Percentiles rank a stretch among this genome's conserved stretches.
These are phyloP conservation scores for Artibeus jamaicensis DNA, from an alignment of 2,797 vertebrate species.

Conservation along the genomic window DNA sequence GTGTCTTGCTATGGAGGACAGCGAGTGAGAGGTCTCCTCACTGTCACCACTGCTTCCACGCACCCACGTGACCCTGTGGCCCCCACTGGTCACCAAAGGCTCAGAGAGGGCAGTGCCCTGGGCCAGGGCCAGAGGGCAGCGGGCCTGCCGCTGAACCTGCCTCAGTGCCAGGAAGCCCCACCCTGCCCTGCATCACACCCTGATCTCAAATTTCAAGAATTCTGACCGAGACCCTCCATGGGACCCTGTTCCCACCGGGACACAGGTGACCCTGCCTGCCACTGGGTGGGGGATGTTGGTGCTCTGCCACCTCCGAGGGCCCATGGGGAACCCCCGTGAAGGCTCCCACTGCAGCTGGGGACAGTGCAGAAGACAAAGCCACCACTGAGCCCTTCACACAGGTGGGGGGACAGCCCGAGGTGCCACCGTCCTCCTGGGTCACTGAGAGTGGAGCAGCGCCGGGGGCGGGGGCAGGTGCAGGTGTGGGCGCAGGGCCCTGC, in stretches of 20 bases:
- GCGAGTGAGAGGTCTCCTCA: background rate
- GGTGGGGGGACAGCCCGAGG: background rate
- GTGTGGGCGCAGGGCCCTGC: background rate
- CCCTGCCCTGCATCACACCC: background rate
- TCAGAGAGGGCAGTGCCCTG: background rate
- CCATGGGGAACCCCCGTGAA: accelerated
- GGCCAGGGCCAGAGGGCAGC: background rate
- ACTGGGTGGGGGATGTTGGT: background rate
- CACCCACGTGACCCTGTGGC: accelerated
- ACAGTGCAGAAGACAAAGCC: background rate
- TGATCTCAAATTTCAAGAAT: accelerated
- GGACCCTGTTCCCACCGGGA: background rate
- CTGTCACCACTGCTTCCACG: too few species aligned
- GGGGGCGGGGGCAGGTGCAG: accelerated
- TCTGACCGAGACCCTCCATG: accelerated
- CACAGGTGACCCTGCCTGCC: accelerated
- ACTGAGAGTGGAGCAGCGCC: accelerated
- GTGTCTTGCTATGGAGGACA: background rate
- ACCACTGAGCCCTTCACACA: accelerated
- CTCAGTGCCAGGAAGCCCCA: background rate
- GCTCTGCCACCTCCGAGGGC: accelerated
- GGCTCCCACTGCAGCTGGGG: background rate
- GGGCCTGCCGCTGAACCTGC: background rate
- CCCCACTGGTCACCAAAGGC: background rate
- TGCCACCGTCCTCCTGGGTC: accelerated